These are phyloP conservation scores for Leptodactylus fuscus DNA, from an alignment of 2,113 vertebrate species.

Conservation along the genomic window DNA sequence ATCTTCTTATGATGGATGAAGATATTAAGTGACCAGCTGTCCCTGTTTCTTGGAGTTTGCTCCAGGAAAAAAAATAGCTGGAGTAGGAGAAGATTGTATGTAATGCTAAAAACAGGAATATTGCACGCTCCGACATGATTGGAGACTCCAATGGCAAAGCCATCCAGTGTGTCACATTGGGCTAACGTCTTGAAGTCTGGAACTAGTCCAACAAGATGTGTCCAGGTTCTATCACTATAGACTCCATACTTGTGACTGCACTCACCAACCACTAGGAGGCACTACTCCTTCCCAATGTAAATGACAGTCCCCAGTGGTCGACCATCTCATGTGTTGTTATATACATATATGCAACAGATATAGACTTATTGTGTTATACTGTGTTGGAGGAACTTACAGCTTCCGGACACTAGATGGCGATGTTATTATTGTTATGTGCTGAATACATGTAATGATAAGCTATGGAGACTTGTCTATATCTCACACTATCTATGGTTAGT, in stretches of 20 bases:
- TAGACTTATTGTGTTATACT: too few species aligned
- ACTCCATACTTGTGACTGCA: neutral
- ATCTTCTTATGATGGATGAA: conserved; percentile 31
- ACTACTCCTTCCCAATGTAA: neutral
- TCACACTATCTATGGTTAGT: too few species aligned
- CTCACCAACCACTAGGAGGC: neutral
- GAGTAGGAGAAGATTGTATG: conserved; percentile 12
- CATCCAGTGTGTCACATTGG: neutral
- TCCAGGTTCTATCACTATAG: neutral
- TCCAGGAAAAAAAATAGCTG: conserved; percentile 5
- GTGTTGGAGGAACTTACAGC: too few species aligned
- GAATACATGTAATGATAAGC: too few species aligned
- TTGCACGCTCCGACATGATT: neutral
- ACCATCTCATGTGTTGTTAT: neutral
- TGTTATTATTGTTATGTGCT: too few species aligned
- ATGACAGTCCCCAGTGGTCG: neutral
- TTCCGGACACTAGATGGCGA: too few species aligned
- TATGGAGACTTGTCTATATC: too few species aligned
- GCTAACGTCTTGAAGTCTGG: neutral
- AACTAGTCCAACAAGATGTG: neutral
- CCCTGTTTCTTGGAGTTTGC: conserved; percentile 24
- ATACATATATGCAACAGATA: too few species aligned
- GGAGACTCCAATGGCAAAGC: neutral
- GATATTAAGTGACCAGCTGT: conserved; percentile 55
- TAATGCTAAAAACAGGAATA: neutral